phyloP scores from a whole-genome alignment of 2,888 invertebrate species.

The Caenorhabditis doughertyi region DNA sequence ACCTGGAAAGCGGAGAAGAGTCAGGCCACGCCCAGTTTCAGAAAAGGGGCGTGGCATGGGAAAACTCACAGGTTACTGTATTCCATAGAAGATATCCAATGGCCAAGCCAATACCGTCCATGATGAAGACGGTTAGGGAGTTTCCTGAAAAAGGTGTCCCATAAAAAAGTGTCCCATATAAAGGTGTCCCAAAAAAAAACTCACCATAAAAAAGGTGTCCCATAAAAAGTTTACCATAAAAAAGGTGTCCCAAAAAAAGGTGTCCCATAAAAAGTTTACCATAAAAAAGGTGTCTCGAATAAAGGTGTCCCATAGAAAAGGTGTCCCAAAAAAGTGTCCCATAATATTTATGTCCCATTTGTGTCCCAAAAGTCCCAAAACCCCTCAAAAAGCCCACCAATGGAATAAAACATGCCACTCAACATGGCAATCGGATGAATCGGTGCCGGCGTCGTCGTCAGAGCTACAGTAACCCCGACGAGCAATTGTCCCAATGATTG shows the following conservation, averaged over 20 bases:
- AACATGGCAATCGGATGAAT: conserved; percentile 70
- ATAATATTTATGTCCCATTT: neutral
- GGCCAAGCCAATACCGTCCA: conserved; percentile 73
- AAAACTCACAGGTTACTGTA: conserved; percentile 63
- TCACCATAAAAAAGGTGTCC: too few relatives aligned
- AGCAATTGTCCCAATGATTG: conserved; percentile 71
- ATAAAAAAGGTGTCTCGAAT: too few relatives aligned
- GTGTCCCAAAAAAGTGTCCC: too few relatives aligned
- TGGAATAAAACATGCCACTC: conserved; percentile 68
- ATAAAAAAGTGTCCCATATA: neutral
- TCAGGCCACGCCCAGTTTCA: too few relatives aligned
- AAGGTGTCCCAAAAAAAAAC: too few relatives aligned
- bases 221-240: too few relatives aligned
- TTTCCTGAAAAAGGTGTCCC: conserved; percentile 45
- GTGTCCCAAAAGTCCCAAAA: too few relatives aligned
- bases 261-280: too few relatives aligned
- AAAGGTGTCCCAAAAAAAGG: too few relatives aligned
- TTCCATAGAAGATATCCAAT: conserved; percentile 74
- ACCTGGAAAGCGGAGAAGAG: conserved; percentile 24
- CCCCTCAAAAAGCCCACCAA: conserved; percentile 55
- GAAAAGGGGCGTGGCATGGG: neutral
- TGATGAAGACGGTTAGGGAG: conserved; percentile 67
- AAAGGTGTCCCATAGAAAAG: too few relatives aligned
- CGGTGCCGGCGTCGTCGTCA: conserved; percentile 48
- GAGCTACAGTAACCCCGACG: conserved; percentile 58